Conservation (phyloP, 2,113 vertebrate species). For the Chamaetylas fuelleborni region DNA sequence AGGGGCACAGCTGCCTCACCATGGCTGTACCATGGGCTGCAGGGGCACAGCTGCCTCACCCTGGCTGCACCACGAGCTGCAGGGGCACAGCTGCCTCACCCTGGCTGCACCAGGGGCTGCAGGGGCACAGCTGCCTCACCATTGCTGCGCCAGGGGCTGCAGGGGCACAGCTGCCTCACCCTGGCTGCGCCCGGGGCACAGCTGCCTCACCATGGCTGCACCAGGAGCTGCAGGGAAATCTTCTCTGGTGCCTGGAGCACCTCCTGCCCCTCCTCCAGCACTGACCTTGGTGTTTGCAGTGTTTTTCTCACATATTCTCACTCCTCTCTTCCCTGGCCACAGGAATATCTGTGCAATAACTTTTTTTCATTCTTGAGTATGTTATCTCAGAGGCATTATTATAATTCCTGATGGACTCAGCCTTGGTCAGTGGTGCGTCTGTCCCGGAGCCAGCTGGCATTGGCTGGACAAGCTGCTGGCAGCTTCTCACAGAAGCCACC, state of each 20-base stretch:
- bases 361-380: neutral
- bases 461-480: neutral
- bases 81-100: neutral
- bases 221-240: neutral
- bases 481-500: neutral
- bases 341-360: neutral
- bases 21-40: accelerated
- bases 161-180: too few relatives aligned
- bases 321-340: neutral
- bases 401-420: neutral
- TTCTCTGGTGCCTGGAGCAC: neutral
- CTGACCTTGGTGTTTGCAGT: neutral
- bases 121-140: neutral
- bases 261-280: neutral
- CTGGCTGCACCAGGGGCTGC: neutral
- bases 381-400: neutral
- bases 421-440: neutral
- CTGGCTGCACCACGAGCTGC: neutral
- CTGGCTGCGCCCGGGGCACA: accelerated
- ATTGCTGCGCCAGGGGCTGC: too few relatives aligned
- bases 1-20: too few relatives aligned
- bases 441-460: neutral
- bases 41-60: too few relatives aligned
- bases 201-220: neutral
- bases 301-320: neutral